A percentile compares a stretch with the other conserved stretches of the same genome.
Conservation (phyloP, 2,888 invertebrate species). For the Noctua janthe region DNA sequence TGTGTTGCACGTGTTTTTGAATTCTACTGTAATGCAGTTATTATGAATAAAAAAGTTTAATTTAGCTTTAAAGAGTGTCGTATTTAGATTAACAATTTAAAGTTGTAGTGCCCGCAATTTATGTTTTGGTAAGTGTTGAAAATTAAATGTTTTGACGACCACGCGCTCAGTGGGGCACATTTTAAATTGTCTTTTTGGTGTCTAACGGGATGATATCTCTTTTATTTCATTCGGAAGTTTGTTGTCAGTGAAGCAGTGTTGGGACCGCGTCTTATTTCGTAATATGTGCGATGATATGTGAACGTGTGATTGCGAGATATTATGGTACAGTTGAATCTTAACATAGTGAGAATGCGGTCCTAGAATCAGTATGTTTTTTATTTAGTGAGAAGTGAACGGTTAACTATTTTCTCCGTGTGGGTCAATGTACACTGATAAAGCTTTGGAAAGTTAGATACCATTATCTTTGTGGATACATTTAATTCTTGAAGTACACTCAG, state of each 20-base stretch:
- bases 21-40: slow-evolving; percentile 67
- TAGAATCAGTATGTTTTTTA: slow-evolving; percentile 37
- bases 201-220: slow-evolving; percentile 41
- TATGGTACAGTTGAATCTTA: slow-evolving; percentile 27
- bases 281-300: slow-evolving; percentile 7
- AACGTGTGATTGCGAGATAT: slow-evolving; percentile 11
- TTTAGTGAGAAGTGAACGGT: slow-evolving; percentile 49
- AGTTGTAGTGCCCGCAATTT: slow-evolving; percentile 58
- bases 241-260: slow-evolving; percentile 23
- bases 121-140: slow-evolving; percentile 78
- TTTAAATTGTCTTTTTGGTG: slow-evolving; percentile 55
- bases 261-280: slow-evolving; percentile 14
- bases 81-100: slow-evolving; percentile 39
- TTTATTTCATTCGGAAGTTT: slow-evolving; percentile 40
- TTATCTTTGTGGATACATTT: slow-evolving; percentile 9
- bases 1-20: slow-evolving; percentile 74
- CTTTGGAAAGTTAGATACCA: slow-evolving; percentile 45
- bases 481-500: not conserved
- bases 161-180: slow-evolving; percentile 78
- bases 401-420: slow-evolving; percentile 46
- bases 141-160: slow-evolving; percentile 65
- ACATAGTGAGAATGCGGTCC: slow-evolving; percentile 47
- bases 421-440: slow-evolving; percentile 38
- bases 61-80: slow-evolving; percentile 45
- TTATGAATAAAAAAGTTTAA: slow-evolving; percentile 70